A percentile compares a stretch with the other conserved stretches of the same genome.
Evolutionary conservation across 2,113 vertebrate genomes (phyloP).

Genomic region (Scatophagus argus): DNA sequence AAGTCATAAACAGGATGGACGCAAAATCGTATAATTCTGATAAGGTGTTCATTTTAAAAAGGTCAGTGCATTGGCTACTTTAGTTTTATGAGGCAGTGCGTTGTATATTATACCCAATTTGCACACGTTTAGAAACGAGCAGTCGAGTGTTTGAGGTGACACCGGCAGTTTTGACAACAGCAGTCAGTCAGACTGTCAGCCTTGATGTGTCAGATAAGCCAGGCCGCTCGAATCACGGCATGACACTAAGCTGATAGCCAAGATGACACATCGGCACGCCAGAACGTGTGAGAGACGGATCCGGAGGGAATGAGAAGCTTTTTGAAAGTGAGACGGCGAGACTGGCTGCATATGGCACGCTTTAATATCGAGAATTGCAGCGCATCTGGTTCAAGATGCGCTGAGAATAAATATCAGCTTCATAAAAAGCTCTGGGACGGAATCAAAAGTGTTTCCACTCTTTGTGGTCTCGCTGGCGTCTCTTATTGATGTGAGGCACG

Average conservation of each 20-base stretch:
- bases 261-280: slow-evolving; percentile 62
- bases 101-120: not conserved
- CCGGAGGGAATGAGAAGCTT: slow-evolving; percentile 13
- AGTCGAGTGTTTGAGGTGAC: slow-evolving; percentile 41
- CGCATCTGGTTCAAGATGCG: slow-evolving; percentile 37
- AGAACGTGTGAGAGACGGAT: slow-evolving; percentile 46
- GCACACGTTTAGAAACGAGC: slow-evolving; percentile 22
- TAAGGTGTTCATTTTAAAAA: not conserved
- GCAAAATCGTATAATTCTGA: not conserved
- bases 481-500: slow-evolving; percentile 40
- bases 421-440: slow-evolving; percentile 13
- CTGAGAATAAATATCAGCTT: slow-evolving; percentile 50
- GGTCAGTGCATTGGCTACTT: not conserved
- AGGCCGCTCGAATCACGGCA: slow-evolving; percentile 34
- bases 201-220: slow-evolving; percentile 62
- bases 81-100: not conserved
- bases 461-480: slow-evolving; percentile 18
- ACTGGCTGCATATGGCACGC: slow-evolving; percentile 33
- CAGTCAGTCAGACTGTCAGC: slow-evolving; percentile 52
- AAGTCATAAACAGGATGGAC: not conserved
- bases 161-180: slow-evolving; percentile 62
- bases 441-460: slow-evolving; percentile 36
- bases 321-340: slow-evolving; percentile 30
- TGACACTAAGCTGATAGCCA: slow-evolving; percentile 52
- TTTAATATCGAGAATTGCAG: slow-evolving; percentile 20